Evolutionary conservation across 2,888 invertebrate species (phyloP), one percentile per base, ranked within the genome.

Genomic region (Rhopalosiphum nymphaeae): DNA sequence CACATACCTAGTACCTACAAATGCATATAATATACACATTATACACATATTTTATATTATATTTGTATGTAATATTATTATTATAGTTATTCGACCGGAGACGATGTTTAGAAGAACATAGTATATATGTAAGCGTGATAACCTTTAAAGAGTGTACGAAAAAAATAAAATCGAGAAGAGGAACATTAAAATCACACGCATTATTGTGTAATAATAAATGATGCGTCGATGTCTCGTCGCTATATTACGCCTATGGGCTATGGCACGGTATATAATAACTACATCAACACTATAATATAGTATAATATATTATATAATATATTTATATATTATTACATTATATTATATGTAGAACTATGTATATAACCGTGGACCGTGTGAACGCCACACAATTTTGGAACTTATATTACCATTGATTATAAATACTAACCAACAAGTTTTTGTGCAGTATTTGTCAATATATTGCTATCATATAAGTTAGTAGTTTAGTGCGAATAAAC

Each of bases 181-280:
- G n/a, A 36, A 78, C 67, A 67, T n/a, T 13, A n/a, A n/a, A n/a
- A 78, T 78, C 78, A 78, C 36, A 36, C 78, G 78, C 36, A 36
- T 78, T 61, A 36, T 78, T 78, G 78, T 78, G 78, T 78, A 78
- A 78, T 78, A 78, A 42, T 78, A 78, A 78, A 78, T 21, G 78
- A 78, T 78, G 78, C 78, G 36, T 78, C 21, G 21, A 78, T 78
- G 78, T 78, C 78, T 78, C 21, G 78, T 78, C 36, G 3, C 78
- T 78, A 78, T 78, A 78, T 78, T 78, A 36, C 78, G 78, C 78
- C 78, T 36, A 67, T 67, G 53, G 53, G 21, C 53, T 53, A 53
- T 13, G 49, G 49, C 10, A 67, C n/a, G n/a, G 36, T 5, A 26
- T 57, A 57, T 57, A 57, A 26, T n/a, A n/a, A 67, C 13, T 67